A percentile compares a stretch with the other conserved stretches of the same genome.
Conservation (phyloP, 2,797 vertebrate species). For the Rhinatrema bivittatum region DNA sequence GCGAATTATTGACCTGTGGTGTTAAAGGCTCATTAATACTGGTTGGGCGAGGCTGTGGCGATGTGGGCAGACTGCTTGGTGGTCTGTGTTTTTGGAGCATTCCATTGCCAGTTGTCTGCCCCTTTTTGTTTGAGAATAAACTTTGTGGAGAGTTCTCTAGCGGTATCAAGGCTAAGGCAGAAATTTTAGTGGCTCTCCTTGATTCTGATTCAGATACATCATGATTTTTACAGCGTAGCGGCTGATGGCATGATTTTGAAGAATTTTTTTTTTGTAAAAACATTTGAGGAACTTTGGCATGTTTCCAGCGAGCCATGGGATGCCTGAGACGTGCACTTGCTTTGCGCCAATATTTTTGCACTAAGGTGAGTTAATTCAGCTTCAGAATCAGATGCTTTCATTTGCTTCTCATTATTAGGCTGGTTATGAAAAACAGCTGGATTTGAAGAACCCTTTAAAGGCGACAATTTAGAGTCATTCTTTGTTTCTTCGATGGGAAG, state of each 20-base stretch:
- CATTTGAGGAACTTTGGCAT: slow-evolving; percentile 54
- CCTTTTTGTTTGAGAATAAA: slow-evolving; percentile 46
- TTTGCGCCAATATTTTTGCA: slow-evolving; percentile 31
- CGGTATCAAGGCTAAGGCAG: slow-evolving; percentile 43
- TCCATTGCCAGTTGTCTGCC: slow-evolving; percentile 37
- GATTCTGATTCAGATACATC: slow-evolving; percentile 47
- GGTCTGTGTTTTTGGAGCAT: slow-evolving; percentile 48
- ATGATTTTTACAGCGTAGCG: slow-evolving; percentile 50
- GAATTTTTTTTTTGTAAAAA: slow-evolving; percentile 57
- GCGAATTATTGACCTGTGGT: slow-evolving; percentile 53
- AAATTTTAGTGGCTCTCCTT: slow-evolving; percentile 55
- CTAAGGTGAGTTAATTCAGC: slow-evolving; percentile 58
- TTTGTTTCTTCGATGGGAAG: slow-evolving; percentile 45
- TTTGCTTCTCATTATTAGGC: slow-evolving; percentile 56
- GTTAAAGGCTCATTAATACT: slow-evolving; percentile 43
- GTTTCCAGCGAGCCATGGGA: slow-evolving; percentile 44
- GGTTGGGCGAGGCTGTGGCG: slow-evolving; percentile 41
- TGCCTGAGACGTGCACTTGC: slow-evolving; percentile 44
- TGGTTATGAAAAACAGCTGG: slow-evolving; percentile 48
- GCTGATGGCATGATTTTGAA: slow-evolving; percentile 61
- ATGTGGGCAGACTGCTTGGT: slow-evolving; percentile 37
- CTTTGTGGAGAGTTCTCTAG: slow-evolving; percentile 54
- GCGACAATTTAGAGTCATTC: slow-evolving; percentile 19
- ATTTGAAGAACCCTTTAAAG: slow-evolving; percentile 48
- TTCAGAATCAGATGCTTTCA: slow-evolving; percentile 55